phyloP scores from a whole-genome alignment of 2,797 vertebrate species.

The Diglossa cyanea region DNA sequence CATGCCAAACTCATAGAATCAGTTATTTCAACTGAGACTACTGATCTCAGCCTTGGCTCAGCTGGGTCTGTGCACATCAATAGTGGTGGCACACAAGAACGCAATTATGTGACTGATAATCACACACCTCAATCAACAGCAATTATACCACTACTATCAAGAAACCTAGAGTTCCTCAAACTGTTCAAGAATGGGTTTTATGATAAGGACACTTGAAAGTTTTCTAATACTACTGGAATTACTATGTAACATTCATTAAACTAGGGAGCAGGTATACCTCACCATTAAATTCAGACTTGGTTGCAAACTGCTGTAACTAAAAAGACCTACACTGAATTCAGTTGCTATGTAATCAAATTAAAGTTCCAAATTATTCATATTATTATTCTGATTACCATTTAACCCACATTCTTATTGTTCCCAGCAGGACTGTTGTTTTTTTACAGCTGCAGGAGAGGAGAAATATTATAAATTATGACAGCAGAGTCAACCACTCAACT shows the following conservation, averaged over 20 bases:
- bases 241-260: not conserved
- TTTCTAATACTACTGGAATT: not conserved
- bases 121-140: not conserved
- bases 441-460: not conserved
- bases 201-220: not conserved
- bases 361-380: not conserved
- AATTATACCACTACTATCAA: not conserved
- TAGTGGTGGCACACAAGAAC: not conserved
- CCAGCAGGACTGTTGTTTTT: not conserved
- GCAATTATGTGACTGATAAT: not conserved
- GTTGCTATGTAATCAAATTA: not conserved
- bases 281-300: not conserved
- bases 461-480: not conserved
- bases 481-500: not conserved
- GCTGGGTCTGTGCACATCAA: not conserved
- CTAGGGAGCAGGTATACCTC: not conserved
- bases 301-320: not conserved
- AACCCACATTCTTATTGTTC: not conserved
- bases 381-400: not conserved
- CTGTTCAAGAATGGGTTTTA: not conserved
- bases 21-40: not conserved
- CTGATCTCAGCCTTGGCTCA: not conserved
- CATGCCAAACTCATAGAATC: not conserved
- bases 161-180: not conserved
- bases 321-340: not conserved